A percentile compares a stretch with the other conserved stretches of the same genome.
Conservation (phyloP, 2,888 invertebrate genomes). For the Cataglyphis livida region DNA sequence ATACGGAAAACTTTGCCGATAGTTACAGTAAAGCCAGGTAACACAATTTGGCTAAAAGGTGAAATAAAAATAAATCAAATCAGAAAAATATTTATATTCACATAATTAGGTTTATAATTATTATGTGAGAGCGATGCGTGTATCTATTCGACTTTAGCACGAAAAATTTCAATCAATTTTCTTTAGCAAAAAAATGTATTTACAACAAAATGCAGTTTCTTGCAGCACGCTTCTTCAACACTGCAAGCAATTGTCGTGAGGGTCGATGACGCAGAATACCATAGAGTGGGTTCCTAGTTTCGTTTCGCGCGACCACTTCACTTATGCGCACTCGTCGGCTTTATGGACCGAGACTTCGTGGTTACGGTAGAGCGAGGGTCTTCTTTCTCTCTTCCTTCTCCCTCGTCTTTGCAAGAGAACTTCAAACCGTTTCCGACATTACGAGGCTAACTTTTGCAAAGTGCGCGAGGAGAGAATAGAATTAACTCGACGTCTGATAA, state of each 20-base stretch:
- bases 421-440: slow-evolving; percentile 70
- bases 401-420: slow-evolving; percentile 48
- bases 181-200: background rate
- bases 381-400: slow-evolving; percentile 42
- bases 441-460: slow-evolving; percentile 67
- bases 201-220: slow-evolving; percentile 1
- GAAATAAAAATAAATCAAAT: background rate
- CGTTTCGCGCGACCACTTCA: slow-evolving; percentile 78
- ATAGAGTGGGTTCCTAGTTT: slow-evolving; percentile 75
- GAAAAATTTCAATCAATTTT: background rate
- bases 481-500: slow-evolving; percentile 55
- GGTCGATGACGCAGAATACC: slow-evolving; percentile 73
- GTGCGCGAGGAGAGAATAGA: slow-evolving; percentile 57
- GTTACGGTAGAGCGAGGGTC: slow-evolving; percentile 73
- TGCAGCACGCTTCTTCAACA: slow-evolving; percentile 52
- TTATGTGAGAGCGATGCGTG: too few relatives aligned
- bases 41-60: background rate
- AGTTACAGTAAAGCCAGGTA: background rate
- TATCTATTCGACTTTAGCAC: background rate
- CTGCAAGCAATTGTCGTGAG: slow-evolving; percentile 66
- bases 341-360: slow-evolving; percentile 78
- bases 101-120: background rate
- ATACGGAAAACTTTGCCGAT: background rate
- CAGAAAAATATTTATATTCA: background rate
- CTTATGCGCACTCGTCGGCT: slow-evolving; percentile 79